Evolutionary conservation across 1,140 invertebrate species (phyloP).

Genomic region (Atopsyche davidsoni): DNA sequence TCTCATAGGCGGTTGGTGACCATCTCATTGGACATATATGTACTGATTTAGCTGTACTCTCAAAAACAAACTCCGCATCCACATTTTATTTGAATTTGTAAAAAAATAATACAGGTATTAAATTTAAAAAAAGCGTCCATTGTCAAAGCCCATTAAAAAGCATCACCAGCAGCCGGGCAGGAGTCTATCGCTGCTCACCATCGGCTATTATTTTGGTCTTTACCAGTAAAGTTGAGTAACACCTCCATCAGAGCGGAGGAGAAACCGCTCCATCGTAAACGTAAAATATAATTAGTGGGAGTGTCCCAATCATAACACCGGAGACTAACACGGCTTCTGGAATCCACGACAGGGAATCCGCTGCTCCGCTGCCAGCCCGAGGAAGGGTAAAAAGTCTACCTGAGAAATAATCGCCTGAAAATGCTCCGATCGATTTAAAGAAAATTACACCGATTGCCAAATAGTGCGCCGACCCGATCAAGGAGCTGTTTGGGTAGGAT

Average conservation of each 20-base stretch:
- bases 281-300: conserved; percentile 31
- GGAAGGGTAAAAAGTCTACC: background rate
- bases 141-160: too few species aligned
- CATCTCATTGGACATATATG: too few species aligned
- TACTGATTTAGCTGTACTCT: too few species aligned
- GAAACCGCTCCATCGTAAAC: conserved; percentile 16
- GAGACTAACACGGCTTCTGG: conserved; percentile 28
- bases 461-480: too few species aligned
- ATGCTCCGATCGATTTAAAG: background rate
- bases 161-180: too few species aligned
- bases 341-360: conserved; percentile 16
- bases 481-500: too few species aligned
- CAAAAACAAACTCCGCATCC: too few species aligned
- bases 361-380: background rate
- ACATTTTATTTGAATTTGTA: too few species aligned
- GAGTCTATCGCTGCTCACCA: too few species aligned
- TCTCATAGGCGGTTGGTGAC: too few species aligned
- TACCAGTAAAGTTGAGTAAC: background rate
- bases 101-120: too few species aligned
- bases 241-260: background rate
- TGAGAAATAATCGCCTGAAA: background rate
- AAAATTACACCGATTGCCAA: background rate
- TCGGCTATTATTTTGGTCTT: background rate
- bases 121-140: too few species aligned
- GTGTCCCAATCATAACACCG: conserved; percentile 27